Evolutionary conservation across 2,113 vertebrate genomes (phyloP).

Genomic region (Mungos mungo): DNA sequence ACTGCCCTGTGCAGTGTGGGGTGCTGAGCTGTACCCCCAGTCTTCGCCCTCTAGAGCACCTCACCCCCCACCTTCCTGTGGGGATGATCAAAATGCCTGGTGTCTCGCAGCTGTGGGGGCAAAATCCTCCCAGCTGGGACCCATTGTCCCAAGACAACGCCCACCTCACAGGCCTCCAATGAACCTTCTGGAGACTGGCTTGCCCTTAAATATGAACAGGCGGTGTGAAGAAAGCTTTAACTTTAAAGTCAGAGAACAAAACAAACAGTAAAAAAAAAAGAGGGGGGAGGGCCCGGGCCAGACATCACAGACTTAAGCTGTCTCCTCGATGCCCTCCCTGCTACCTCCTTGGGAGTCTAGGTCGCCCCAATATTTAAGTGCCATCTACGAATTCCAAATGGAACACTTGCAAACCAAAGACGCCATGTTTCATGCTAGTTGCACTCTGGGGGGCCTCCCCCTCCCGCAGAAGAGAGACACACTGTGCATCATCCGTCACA

Average conservation of each 20-base stretch:
- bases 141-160: neutral
- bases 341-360: neutral
- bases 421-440: too few relatives aligned
- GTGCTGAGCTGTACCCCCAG: too few relatives aligned
- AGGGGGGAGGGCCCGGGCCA: fast-evolving
- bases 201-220: neutral
- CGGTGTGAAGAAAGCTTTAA: neutral
- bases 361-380: neutral
- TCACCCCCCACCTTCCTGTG: neutral
- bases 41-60: neutral
- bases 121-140: neutral
- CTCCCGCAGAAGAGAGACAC: neutral
- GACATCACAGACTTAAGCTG: neutral
- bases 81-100: neutral
- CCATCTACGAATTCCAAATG: neutral
- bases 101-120: too few relatives aligned
- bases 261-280: neutral
- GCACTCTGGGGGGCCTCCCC: neutral
- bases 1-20: neutral
- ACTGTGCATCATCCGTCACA: neutral
- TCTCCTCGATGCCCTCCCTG: neutral
- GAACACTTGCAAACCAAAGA: neutral
- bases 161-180: neutral
- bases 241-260: neutral
- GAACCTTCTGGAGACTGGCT: neutral